Conservation (phyloP, 2,113 vertebrate genomes). For the Megaptera novaeangliae region DNA sequence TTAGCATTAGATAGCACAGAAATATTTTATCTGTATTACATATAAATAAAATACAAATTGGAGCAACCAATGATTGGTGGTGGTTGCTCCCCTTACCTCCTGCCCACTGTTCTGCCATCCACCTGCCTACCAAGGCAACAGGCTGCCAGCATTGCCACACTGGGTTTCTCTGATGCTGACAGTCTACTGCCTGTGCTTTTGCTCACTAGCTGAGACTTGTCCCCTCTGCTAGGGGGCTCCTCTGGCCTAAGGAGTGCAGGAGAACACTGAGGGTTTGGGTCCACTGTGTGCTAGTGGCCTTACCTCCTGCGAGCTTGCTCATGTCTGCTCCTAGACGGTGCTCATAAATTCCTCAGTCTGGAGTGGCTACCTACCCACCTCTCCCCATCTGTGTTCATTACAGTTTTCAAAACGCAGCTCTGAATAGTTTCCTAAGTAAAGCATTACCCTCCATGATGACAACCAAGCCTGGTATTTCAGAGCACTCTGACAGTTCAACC, state of each 20-base stretch:
- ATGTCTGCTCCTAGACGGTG: not conserved
- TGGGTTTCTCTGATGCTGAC: not conserved
- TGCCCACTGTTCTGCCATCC: not conserved
- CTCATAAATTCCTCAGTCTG: accelerated
- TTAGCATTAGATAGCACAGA: not conserved
- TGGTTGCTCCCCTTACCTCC: not conserved
- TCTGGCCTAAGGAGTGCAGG: not conserved
- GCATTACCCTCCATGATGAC: not conserved
- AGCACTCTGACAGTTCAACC: not conserved
- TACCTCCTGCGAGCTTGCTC: not conserved
- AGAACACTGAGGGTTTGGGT: not conserved
- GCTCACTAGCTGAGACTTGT: not conserved
- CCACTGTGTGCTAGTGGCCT: not conserved
- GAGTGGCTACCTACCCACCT: not conserved
- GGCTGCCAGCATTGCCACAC: accelerated
- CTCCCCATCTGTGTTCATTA: not conserved
- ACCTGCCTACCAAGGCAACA: too few species aligned
- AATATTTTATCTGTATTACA: not conserved
- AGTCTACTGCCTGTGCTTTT: not conserved
- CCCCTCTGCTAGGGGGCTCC: not conserved
- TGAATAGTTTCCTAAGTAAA: not conserved
- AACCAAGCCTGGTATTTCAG: not conserved
- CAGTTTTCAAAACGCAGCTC: not conserved
- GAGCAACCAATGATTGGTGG: not conserved
- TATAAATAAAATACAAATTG: not conserved